These are phyloP conservation scores for Eristalinus sepulchralis DNA, from an alignment of 2,888 invertebrate genomes.

Conservation along the genomic window DNA sequence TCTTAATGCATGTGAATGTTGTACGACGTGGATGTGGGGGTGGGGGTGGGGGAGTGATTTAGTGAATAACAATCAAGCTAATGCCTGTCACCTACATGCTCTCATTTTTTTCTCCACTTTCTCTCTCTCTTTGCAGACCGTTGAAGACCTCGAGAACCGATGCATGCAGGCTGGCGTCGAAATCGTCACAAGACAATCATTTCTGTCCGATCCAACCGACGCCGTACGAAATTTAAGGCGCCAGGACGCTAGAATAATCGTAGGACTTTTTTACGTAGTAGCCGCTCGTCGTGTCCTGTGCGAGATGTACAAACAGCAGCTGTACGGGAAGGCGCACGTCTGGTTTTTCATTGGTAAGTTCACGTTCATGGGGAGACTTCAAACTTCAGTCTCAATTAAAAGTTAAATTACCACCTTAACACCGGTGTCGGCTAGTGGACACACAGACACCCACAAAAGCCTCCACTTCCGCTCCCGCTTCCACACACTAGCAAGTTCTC, in stretches of 20 bases:
- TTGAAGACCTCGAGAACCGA: slow-evolving; percentile 96
- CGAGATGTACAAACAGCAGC: slow-evolving; percentile 95
- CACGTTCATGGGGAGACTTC: background rate
- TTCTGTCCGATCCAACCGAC: slow-evolving; percentile 97
- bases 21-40: background rate
- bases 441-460: background rate
- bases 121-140: slow-evolving; percentile 86
- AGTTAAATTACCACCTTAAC: background rate
- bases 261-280: slow-evolving; percentile 99
- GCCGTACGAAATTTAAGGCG: slow-evolving; percentile 96
- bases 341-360: slow-evolving; percentile 98
- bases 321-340: slow-evolving; percentile 97
- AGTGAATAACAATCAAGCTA: background rate
- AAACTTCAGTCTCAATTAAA: background rate
- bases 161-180: slow-evolving; percentile 96
- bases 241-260: slow-evolving; percentile 98
- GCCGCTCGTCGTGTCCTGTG: slow-evolving; percentile 98
- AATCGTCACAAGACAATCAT: slow-evolving; percentile 97
- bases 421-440: background rate
- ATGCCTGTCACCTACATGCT: background rate
- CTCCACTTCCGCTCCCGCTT: slow-evolving; percentile 55
- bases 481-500: slow-evolving; percentile 45
- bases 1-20: background rate
- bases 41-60: background rate
- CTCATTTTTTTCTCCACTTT: slow-evolving; percentile 15